Percentiles rank a stretch among this genome's conserved stretches.
Conservation (phyloP, 2,888 invertebrate genomes). For the Clusia tigrina region DNA sequence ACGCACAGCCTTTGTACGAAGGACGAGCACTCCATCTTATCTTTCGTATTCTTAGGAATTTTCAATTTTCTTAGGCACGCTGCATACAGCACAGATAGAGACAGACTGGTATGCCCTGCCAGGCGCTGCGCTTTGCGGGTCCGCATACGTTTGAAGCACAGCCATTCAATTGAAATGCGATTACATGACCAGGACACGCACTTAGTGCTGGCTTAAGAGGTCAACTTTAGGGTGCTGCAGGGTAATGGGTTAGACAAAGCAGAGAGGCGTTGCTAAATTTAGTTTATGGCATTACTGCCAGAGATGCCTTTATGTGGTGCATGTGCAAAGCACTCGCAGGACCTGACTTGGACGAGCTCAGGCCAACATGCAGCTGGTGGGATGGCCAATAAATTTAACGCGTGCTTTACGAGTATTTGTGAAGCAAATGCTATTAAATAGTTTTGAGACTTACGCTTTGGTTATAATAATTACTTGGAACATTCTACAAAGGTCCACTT, state of each 20-base stretch:
- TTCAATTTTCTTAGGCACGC: constrained; percentile 59
- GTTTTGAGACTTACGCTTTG: neutral
- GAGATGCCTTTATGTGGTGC: too few relatives aligned
- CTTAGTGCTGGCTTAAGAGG: constrained; percentile 53
- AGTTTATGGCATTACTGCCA: too few relatives aligned
- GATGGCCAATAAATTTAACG: neutral
- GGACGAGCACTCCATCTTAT: neutral
- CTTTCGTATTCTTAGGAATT: constrained; percentile 47
- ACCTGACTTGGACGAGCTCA: neutral
- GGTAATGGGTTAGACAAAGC: too few relatives aligned
- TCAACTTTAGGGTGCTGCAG: constrained; percentile 27
- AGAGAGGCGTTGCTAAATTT: neutral
- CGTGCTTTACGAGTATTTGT: neutral
- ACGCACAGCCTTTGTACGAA: neutral
- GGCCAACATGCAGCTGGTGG: neutral
- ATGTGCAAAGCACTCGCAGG: too few relatives aligned
- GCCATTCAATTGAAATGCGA: constrained; percentile 58
- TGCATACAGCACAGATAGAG: constrained; percentile 12
- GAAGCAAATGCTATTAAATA: neutral
- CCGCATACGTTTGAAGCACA: constrained; percentile 19
- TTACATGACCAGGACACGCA: constrained; percentile 62
- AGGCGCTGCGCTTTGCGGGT: neutral
- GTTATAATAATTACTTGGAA: neutral
- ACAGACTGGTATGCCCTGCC: neutral
- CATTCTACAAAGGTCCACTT: neutral